Base-by-base conservation (phyloP, 2,113 vertebrate species). In the Pyrgilauda ruficollis region DNA sequence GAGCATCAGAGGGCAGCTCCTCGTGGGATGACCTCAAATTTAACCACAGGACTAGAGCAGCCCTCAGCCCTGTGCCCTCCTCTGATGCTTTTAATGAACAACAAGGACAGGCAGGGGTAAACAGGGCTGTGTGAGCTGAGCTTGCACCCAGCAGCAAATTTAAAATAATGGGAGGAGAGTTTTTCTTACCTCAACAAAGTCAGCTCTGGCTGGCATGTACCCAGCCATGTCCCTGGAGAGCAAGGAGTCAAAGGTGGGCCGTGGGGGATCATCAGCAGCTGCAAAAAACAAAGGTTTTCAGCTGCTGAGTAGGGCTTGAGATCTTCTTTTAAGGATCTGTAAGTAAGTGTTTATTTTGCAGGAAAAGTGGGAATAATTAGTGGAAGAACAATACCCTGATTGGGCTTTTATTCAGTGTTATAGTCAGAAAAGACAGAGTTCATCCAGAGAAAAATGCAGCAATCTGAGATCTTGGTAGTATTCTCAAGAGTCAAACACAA, bases 151-250 rank as follows among this genome's bases (percentile, higher is more conserved):
- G 76, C 3, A 74, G 59, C 26, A 52, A 24, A 73, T 43, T 53
- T 10, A 35, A 81, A 82, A 47, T 8, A 30, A 66, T 0, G 55
- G 43, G 13, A 47, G 47, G n/a, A 66, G 64, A 84, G 44, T 13
- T 14, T 50, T 23, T 84, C 97, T 97, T 97, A 99, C 99, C 99
- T 99, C 99, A 89, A 99, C 99, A 73, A 99, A 99, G 97, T 99
- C 99, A 31, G 99, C 99, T 95, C 99, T 98, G n/a, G 99, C 99
- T 68, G 99, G 99, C 99, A 99, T 99, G 95, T 99, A 99, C 67
- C 99, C 99, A 33, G 99, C 99, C 99, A 99, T 99, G 53, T 99
- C 99, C 88, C 99, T 98, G 78, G 99, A 99, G 79, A 99, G 98
- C 97, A 99, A 76, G 6, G 99, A 99, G 92, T 99, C 99, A 94